Evolutionary conservation across 2,113 vertebrate genomes (phyloP), one percentile per base, ranked within the genome.

Genomic region (Corydoras sp.): DNA sequence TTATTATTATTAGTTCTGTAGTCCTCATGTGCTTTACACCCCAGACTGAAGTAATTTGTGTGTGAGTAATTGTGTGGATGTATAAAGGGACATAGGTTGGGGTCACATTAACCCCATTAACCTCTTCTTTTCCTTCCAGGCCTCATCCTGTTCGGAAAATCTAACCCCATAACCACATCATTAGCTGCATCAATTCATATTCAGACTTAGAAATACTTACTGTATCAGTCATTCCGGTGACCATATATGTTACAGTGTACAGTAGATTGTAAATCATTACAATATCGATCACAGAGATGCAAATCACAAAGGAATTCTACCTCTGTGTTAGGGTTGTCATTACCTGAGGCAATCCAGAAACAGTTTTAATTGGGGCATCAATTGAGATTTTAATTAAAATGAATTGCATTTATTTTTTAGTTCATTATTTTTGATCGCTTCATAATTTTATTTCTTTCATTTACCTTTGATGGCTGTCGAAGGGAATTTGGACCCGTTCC

Each of bases 401-500:
- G 7, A 4, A 43, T 43, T 5, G 35, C 35, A 4, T 2, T 15
- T 59, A 35, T 14, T 10, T 12, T 49, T 7, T 15, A n/a, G 1
- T 53, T 58, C 5, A 30, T 61, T 43, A 55, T 65, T 24, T 5
- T 24, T 61, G 29, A 1, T n/a, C 18, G 49, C 18, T 18, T 75
- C 63, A 50, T 60, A 43, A 58, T 56, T 43, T 4, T 68, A 61
- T 65, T 64, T 9, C 7, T 18, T 32, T 24, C 58, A 75, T 76
- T 82, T 61, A 77, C 66, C 63, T 67, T 68, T 56, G 54, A 43
- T 43, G 77, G 76, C 77, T 77, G 78, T 71, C 77, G 79, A 81
- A 79, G 59, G 77, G 82, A 84, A 76, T 79, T 74, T 77, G 66
- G 55, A 60, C 62, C 35, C 65, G 14, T 64, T 70, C 69, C 71